Evolutionary conservation across 2,797 vertebrate genomes (phyloP), one percentile per base, ranked within the genome.

Genomic region (Xerus rutilus): DNA sequence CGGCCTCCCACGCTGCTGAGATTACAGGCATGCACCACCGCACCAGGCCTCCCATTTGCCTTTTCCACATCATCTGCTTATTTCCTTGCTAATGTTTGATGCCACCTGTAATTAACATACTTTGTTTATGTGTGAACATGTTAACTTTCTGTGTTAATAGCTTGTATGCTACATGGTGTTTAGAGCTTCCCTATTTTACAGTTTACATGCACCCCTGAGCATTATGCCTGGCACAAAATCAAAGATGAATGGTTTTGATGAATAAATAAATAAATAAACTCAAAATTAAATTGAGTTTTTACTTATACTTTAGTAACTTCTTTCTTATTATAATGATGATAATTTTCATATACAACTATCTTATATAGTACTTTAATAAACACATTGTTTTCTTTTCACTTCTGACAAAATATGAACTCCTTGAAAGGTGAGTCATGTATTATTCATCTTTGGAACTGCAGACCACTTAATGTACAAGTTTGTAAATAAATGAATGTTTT

Each of bases 401-500:
- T 92, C 54, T 89, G 77, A 85, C 28, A 89, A 3, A 52, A 83
- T 82, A 35, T 54, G 20, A 86, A 2, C 21, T 5, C 21, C 54
- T 64, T 89, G 49, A 89, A 91, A 3, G 1, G 28, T 32, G 11
- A 14, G 25, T 47, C 25, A 54, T 43, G 15, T 72, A 10, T 73
- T 83, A 82, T 47, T 96, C 4, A 7, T 91, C 3, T 96, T 65
- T 91, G n/a, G 28, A 89, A 84, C n/a, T n/a, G 1, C 54, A 73
- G 30, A 45, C 10, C 43, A 91, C 3, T 81, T 83, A 15, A 13
- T 39, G 35, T 14, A 43, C 11, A 85, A 39, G 49, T 91, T 77
- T 89, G 18, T 94, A n/a, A 84, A 30, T 49, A 25, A 15, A 59
- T 70, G 7, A 74, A 87, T 13, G 91, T 52, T 94, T 93, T 92